Evolutionary conservation across 2,888 invertebrate genomes (phyloP).

Genomic region (Dasypogon diadema): DNA sequence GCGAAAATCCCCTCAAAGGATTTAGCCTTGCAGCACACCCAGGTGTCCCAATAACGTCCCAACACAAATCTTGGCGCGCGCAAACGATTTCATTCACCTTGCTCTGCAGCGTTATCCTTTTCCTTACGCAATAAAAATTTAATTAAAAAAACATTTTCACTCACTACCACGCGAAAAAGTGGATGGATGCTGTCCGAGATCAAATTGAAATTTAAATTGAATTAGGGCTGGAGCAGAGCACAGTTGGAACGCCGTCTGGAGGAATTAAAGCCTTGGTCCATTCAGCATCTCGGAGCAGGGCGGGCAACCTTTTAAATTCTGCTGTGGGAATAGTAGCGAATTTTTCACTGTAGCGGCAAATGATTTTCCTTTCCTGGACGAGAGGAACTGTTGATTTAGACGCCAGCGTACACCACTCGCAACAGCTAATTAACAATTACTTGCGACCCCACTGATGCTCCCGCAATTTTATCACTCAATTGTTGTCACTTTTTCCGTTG

Average conservation of each 20-base stretch:
- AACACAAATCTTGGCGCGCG: neutral
- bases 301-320: no score
- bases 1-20: neutral
- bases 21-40: neutral
- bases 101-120: conserved; percentile 28
- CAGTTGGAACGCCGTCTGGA: no score
- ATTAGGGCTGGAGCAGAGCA: neutral
- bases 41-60: neutral
- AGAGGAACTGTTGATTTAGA: neutral
- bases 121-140: conserved; percentile 31
- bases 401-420: neutral
- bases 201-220: conserved; percentile 33
- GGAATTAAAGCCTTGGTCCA: no score
- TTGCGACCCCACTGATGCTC: conserved; percentile 11
- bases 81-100: conserved; percentile 15
- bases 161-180: neutral
- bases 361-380: neutral
- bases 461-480: conserved; percentile 45
- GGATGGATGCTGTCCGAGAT: conserved; percentile 21
- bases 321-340: no score
- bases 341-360: no score
- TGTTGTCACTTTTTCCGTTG: conserved; percentile 30
- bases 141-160: conserved; percentile 42
- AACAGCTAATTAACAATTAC: conserved; percentile 31
- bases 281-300: no score